Evolutionary conservation across 2,113 vertebrate genomes (phyloP).

Genomic region (Callithrix jacchus): DNA sequence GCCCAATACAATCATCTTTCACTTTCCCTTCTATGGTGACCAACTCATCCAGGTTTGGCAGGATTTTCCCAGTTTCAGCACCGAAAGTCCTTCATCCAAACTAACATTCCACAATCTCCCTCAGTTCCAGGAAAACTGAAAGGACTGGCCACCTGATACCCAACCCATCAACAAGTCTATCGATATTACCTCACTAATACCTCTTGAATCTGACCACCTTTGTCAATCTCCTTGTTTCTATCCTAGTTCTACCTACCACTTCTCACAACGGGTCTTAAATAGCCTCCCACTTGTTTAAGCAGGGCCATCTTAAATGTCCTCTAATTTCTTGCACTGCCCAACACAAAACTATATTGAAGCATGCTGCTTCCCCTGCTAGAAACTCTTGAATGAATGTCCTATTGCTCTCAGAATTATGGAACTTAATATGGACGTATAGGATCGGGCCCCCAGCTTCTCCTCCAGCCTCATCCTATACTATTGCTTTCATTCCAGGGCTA

Average conservation of each 20-base stretch:
- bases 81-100: background rate
- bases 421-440: background rate
- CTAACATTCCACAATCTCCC: background rate
- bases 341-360: background rate
- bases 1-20: background rate
- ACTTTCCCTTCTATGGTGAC: background rate
- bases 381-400: background rate
- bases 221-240: background rate
- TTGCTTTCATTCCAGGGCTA: background rate
- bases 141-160: background rate
- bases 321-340: background rate
- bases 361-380: background rate
- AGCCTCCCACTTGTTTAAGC: background rate
- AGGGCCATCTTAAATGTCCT: background rate
- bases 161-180: background rate
- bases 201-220: background rate
- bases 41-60: background rate
- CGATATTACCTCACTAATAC: no score
- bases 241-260: background rate
- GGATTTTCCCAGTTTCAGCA: background rate
- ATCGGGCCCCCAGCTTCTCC: background rate
- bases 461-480: background rate
- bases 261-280: background rate
- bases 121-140: background rate
- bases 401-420: background rate